Evolutionary conservation across 2,797 vertebrate genomes (phyloP).

Genomic region (Darevskia mixta): DNA sequence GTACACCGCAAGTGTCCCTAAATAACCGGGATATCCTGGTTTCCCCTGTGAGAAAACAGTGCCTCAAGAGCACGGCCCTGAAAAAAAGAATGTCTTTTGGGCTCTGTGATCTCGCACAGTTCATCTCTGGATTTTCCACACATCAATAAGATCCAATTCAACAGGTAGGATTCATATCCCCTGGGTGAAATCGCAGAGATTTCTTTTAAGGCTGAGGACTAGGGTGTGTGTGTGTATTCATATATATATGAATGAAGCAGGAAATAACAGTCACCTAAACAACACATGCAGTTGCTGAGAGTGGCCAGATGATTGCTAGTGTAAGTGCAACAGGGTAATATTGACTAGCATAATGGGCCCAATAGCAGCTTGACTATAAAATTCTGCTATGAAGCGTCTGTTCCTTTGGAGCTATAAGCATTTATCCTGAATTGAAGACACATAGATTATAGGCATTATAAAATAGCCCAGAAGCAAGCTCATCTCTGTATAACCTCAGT

Average conservation of each 20-base stretch:
- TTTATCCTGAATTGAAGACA: neutral
- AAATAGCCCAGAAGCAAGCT: neutral
- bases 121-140: too few relatives aligned
- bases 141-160: too few relatives aligned
- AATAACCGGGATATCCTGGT: too few relatives aligned
- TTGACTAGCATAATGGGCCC: neutral
- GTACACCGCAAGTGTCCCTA: too few relatives aligned
- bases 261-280: neutral
- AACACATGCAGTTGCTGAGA: neutral
- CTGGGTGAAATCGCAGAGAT: neutral
- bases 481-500: neutral
- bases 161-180: too few relatives aligned
- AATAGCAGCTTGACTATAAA: neutral
- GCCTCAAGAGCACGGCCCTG: too few relatives aligned
- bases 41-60: too few relatives aligned
- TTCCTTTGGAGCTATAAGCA: neutral
- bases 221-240: too few relatives aligned
- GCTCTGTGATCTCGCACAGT: too few relatives aligned
- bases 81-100: too few relatives aligned
- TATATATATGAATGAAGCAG: neutral
- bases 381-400: neutral
- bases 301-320: neutral
- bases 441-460: neutral
- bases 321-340: neutral
- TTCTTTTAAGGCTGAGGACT: neutral